Percentiles rank a stretch among this genome's conserved stretches.
These are phyloP conservation scores for Palythoa caribaeorum DNA, from an alignment of 92 coral and sea anemone genomes.

Conservation along the genomic window DNA sequence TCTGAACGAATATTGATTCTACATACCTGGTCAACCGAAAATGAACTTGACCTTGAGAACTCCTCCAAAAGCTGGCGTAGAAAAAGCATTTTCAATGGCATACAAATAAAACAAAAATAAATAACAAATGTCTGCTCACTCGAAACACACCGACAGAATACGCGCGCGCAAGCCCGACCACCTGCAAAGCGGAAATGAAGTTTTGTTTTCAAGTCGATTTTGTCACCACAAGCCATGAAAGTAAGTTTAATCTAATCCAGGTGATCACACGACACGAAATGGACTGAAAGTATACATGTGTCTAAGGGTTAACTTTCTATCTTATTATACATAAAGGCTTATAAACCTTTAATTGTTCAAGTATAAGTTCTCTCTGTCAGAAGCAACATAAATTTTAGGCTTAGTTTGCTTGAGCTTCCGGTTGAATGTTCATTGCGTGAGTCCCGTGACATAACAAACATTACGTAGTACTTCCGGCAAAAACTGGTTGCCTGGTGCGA, in stretches of 20 bases:
- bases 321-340: no score
- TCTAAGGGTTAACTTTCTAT: no score
- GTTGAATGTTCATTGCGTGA: background rate
- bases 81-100: background rate
- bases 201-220: background rate
- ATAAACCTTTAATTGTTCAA: background rate
- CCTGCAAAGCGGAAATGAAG: constrained; percentile 6
- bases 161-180: background rate
- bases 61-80: constrained; percentile 34
- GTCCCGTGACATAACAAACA: background rate
- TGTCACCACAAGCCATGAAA: background rate
- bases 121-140: background rate
- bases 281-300: no score
- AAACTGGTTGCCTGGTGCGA: background rate
- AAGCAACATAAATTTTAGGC: background rate
- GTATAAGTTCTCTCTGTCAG: background rate
- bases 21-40: constrained; percentile 45
- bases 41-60: constrained; percentile 25
- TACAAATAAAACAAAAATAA: background rate
- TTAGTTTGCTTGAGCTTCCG: background rate
- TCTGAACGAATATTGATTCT: background rate
- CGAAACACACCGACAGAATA: background rate
- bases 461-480: background rate
- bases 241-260: background rate
- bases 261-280: no score